Evolutionary conservation across 2,113 vertebrate species (phyloP), one percentile per base, ranked within the genome.

Genomic region (Entelurus aequoreus): DNA sequence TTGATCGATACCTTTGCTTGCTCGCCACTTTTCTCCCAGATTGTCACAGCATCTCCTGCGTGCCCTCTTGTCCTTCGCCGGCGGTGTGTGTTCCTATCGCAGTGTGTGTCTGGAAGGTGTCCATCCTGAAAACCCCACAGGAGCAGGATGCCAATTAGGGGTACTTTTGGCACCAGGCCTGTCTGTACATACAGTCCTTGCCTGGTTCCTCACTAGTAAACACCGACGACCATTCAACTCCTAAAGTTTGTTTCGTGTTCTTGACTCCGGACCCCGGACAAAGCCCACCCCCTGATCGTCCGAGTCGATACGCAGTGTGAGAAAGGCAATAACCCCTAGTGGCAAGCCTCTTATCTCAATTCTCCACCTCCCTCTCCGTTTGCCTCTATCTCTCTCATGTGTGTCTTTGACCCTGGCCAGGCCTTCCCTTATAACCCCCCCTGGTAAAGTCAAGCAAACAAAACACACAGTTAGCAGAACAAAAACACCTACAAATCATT

Each of bases 281-380:
- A 57, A 62, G 19, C 56, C 50, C 49, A 8, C 64, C 59, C 61
- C 64, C 76, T 21, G 8, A 71, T 65, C 55, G 66, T 64, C 12
- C 5, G 60, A 76, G 79, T 86, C 84, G 66, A 84, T 88, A 82
- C 79, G 36, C 79, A 75, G 77, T 66, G 62, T 76, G 82, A 81
- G 54, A 84, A 82, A 83, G 58, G 68, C 76, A 84, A 82, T 78
- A 86, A 76, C 78, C 82, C 79, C 74, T 19, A 44, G 62, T 79
- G 79, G 71, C 75, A 81, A 77, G 81, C 59, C 73, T 81, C 72
- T 69, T 77, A 76, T 83, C 74, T 62, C 60, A 56, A 54, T 35
- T 72, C 61, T 70, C 63, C 21, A 47, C 58, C 59, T 48, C 36
- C 40, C 55, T 58, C 47, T 71, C 56, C 13, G 8, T 70, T 71